phyloP scores from a whole-genome alignment of 1,140 invertebrate species.

The Pseudachorutes palmiensis region DNA sequence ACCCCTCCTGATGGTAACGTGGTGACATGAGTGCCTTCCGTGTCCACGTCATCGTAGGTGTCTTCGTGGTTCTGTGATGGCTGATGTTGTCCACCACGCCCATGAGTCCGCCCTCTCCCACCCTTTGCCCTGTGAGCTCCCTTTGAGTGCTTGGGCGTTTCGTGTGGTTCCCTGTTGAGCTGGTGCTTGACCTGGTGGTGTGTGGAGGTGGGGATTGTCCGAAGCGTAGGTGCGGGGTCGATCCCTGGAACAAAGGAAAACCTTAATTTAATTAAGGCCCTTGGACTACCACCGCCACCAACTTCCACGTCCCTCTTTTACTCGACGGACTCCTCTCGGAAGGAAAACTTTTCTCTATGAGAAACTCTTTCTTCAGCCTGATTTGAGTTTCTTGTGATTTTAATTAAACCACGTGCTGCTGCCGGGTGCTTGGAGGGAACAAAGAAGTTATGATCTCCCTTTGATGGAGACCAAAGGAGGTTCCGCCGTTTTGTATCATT shows the following conservation, averaged over 20 bases:
- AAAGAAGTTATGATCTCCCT: neutral
- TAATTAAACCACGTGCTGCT: conserved; percentile 9
- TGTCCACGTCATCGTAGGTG: neutral
- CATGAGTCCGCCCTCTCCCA: neutral
- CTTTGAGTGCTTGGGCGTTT: neutral
- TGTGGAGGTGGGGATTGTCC: neutral
- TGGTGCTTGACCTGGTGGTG: conserved; percentile 3
- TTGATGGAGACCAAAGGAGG: neutral
- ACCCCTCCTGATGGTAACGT: neutral
- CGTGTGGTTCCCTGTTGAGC: neutral
- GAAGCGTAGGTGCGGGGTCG: neutral
- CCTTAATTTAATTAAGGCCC: conserved; percentile 4
- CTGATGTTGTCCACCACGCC: too few relatives aligned
- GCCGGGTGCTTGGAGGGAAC: neutral
- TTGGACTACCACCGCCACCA: neutral
- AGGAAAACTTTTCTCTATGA: neutral
- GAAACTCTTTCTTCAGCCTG: neutral
- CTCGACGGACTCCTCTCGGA: neutral
- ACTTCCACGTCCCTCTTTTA: neutral
- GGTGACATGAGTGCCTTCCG: neutral
- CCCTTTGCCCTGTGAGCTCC: neutral
- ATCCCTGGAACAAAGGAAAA: neutral
- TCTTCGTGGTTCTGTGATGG: conserved; percentile 5
- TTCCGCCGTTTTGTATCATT: too few relatives aligned
- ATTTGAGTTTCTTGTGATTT: neutral